Evolutionary conservation across 2,888 invertebrate species (phyloP).

Genomic region (Elysia crispata): DNA sequence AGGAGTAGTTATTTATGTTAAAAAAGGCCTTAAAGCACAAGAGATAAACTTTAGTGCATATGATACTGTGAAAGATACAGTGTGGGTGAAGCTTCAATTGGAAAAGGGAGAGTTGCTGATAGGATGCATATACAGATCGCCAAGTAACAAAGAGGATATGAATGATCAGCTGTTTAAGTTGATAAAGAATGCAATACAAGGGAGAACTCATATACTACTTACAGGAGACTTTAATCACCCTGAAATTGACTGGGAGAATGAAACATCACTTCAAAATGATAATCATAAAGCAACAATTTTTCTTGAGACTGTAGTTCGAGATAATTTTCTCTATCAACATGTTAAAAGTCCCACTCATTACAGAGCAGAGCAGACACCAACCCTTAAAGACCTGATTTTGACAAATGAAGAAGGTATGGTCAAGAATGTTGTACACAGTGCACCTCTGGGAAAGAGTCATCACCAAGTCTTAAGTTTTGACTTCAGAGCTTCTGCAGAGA

Average conservation of each 20-base stretch:
- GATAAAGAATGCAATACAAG: not conserved
- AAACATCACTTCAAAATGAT: not conserved
- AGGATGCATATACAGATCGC: conserved; percentile 21
- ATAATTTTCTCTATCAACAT: conserved; percentile 36
- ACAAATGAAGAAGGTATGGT: conserved; percentile 44
- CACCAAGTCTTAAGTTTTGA: not conserved
- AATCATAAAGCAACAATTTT: conserved; percentile 10
- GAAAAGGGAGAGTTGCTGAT: not conserved
- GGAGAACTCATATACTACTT: not conserved
- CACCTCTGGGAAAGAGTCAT: conserved; percentile 22
- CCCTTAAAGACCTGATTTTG: conserved; percentile 37
- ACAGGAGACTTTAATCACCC: not conserved
- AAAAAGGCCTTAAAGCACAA: too few species aligned
- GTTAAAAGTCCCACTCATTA: conserved; percentile 34
- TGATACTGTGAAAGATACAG: not conserved
- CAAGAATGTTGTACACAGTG: not conserved
- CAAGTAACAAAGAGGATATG: not conserved
- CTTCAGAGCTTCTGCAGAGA: not conserved
- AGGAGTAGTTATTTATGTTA: too few species aligned
- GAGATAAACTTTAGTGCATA: not conserved
- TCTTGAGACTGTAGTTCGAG: conserved; percentile 26
- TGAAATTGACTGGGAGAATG: not conserved
- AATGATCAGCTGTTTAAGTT: conserved; percentile 1
- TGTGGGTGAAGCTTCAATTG: conserved; percentile 6
- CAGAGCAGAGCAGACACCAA: conserved; percentile 40